Conservation (phyloP, 1,140 invertebrate species). For the Sminthurides bifidus region DNA sequence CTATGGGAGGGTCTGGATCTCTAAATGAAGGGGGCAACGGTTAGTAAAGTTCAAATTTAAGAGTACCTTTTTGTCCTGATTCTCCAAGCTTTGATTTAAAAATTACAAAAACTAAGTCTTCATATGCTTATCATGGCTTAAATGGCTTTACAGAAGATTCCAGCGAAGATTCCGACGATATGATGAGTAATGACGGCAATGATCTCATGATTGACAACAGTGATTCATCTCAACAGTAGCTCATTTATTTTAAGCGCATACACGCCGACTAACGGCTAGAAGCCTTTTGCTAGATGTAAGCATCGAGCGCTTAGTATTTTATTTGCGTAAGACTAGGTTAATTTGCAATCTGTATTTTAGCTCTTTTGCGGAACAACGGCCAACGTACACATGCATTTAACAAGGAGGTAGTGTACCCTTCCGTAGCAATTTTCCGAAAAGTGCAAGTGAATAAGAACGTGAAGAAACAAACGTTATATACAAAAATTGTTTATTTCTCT, state of each 20-base stretch:
- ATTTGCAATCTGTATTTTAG: neutral
- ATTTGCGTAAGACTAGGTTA: neutral
- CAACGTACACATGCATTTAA: neutral
- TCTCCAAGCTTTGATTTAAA: neutral
- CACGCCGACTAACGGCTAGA: neutral
- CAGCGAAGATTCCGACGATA: constrained; percentile 29
- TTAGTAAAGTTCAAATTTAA: neutral
- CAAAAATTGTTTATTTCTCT: too few relatives aligned
- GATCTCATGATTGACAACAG: constrained; percentile 32
- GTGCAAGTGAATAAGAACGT: too few relatives aligned
- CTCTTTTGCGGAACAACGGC: neutral
- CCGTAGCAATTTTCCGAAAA: too few relatives aligned
- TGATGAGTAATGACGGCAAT: constrained; percentile 24
- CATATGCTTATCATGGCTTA: neutral
- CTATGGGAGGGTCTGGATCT: constrained; percentile 19
- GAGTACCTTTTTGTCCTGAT: neutral
- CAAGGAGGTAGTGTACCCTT: neutral
- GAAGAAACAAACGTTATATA: too few relatives aligned
- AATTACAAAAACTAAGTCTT: neutral
- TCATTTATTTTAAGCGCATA: neutral
- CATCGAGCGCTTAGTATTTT: too few relatives aligned
- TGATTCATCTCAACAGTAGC: constrained; percentile 30
- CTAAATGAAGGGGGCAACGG: constrained; percentile 13
- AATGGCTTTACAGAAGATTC: constrained; percentile 21
- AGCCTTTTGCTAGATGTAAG: too few relatives aligned